phyloP scores from a whole-genome alignment of 53 echinoderm and acorn worm genomes.

The Holothuria leucospilota region DNA sequence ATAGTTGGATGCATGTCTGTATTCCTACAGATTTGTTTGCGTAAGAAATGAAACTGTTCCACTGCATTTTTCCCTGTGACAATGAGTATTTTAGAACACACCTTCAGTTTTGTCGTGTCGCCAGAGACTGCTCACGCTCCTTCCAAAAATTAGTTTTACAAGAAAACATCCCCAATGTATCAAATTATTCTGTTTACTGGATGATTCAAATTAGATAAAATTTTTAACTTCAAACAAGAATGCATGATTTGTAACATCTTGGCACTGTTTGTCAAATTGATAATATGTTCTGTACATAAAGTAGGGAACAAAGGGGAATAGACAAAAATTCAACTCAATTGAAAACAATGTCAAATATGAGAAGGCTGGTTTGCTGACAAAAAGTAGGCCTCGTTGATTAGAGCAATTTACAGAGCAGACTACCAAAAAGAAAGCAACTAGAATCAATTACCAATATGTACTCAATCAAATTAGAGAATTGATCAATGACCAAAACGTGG shows the following conservation, averaged over 20 bases:
- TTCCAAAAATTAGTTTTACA: slow-evolving; percentile 40
- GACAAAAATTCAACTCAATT: slow-evolving; percentile 31
- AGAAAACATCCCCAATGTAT: slow-evolving; percentile 38
- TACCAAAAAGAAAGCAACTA: slow-evolving; percentile 32
- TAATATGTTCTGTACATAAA: slow-evolving; percentile 47
- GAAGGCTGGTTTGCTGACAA: slow-evolving; percentile 38
- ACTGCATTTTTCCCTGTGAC: no score
- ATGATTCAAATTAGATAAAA: slow-evolving; percentile 42
- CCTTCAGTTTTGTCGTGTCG: no score
- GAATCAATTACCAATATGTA: slow-evolving; percentile 42
- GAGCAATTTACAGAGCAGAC: slow-evolving; percentile 30
- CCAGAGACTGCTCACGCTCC: slow-evolving; percentile 7
- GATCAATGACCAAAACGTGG: no score
- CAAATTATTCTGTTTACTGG: slow-evolving; percentile 46
- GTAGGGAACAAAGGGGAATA: slow-evolving; percentile 24
- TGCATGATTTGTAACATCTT: slow-evolving; percentile 39
- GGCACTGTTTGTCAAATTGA: slow-evolving; percentile 38
- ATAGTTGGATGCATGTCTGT: no score
- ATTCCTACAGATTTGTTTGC: no score
- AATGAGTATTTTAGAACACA: no score
- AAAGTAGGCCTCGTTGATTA: slow-evolving; percentile 33
- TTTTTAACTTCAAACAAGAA: slow-evolving; percentile 35
- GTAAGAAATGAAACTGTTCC: no score
- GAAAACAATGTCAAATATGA: slow-evolving; percentile 37
- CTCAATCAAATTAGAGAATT: slow-evolving; percentile 31